Percentiles rank a stretch among this genome's conserved stretches.
These are phyloP conservation scores for Coilia nasus DNA, from an alignment of 2,797 vertebrate species.

Conservation along the genomic window DNA sequence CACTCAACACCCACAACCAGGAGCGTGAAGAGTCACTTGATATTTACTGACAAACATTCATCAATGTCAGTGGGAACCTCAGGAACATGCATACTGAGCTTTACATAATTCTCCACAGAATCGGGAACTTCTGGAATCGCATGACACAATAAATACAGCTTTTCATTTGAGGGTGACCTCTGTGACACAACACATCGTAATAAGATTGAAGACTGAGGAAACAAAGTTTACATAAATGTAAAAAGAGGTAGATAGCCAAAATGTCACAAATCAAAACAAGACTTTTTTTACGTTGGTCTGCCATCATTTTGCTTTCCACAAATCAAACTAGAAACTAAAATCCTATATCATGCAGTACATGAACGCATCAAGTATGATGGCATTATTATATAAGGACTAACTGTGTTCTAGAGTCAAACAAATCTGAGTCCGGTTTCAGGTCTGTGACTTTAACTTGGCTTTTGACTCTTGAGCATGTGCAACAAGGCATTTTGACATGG, in stretches of 20 bases:
- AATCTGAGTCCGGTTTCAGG: neutral
- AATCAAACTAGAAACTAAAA: too few species aligned
- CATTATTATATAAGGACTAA: neutral
- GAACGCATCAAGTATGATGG: neutral
- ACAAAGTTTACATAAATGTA: neutral
- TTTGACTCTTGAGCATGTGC: neutral
- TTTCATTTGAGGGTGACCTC: too few species aligned
- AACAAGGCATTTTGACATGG: neutral
- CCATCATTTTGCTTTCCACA: too few species aligned
- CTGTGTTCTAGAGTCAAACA: neutral
- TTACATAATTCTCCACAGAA: neutral
- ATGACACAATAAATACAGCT: too few species aligned
- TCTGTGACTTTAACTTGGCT: neutral
- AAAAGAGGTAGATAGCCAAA: neutral
- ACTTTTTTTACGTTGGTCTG: too few species aligned
- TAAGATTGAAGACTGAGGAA: too few species aligned
- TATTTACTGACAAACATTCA: slow-evolving; percentile 14
- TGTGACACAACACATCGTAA: too few species aligned
- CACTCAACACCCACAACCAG: neutral
- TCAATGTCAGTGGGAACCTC: neutral
- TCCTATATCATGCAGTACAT: too few species aligned
- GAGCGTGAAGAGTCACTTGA: slow-evolving; percentile 3
- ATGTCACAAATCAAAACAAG: neutral
- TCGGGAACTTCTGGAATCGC: too few species aligned
- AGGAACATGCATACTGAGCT: neutral